Conservation (phyloP, 2,797 vertebrate species). For the Sarcoramphus papa region DNA sequence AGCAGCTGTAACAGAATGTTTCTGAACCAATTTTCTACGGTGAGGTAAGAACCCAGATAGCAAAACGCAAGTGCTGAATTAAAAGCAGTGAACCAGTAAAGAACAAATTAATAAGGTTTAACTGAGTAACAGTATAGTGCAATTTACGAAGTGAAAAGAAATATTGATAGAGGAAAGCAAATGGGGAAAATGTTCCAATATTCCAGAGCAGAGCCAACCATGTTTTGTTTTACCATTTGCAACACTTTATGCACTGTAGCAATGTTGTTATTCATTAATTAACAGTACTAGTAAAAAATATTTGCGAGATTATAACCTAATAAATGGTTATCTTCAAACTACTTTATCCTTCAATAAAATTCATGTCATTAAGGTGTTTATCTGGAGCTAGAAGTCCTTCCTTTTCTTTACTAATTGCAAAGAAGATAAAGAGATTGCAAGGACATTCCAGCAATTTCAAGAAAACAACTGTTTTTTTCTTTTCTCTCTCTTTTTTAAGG, state of each 20-base stretch:
- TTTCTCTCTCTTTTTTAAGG: background rate
- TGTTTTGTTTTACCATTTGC: background rate
- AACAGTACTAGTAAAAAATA: background rate
- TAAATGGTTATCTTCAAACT: background rate
- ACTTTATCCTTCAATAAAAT: background rate
- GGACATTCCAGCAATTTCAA: background rate
- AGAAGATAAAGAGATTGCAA: background rate
- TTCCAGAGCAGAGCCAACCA: background rate
- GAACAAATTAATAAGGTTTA: constrained; percentile 10
- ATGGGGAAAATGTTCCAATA: background rate
- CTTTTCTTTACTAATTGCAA: background rate
- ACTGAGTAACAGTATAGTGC: background rate
- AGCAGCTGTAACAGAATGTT: background rate
- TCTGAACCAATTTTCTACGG: background rate
- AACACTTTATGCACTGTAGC: background rate
- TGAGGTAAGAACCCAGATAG: background rate
- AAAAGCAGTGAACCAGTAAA: constrained; percentile 12
- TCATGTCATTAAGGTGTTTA: background rate
- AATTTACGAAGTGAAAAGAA: background rate
- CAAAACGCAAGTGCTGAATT: background rate
- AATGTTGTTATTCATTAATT: background rate
- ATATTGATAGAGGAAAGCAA: background rate
- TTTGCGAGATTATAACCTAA: background rate
- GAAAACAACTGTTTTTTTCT: fast-evolving
- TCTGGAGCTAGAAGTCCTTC: background rate